Base-by-base conservation (phyloP, 2,113 vertebrate species). In the Psammodynastes pulverulentus region DNA sequence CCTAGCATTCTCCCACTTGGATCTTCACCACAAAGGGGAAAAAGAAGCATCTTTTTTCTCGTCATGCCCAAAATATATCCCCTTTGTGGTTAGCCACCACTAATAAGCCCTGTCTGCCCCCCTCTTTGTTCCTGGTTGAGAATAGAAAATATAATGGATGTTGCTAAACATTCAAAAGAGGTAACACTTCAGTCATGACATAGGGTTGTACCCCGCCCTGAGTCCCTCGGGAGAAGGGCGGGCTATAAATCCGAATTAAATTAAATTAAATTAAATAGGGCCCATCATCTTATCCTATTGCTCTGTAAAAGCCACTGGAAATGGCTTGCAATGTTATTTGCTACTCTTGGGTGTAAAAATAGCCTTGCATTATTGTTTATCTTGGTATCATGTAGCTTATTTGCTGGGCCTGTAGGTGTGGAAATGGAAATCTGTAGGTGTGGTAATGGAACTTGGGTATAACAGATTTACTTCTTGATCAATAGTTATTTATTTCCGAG, bases 401-500 rank as follows among this genome's bases (percentile, higher is more conserved):
- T 96, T 96, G 94, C 93, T 92, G 94, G 93, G 79, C 96, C 97
- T 96, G 89, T 95, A 96, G 96, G 96, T 96, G 95, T 96, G 91
- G 96, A 98, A 98, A 98, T 97, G 96, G 97, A 96, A 97, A 96
- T 95, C 95, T 95, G 94, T 95, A 96, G 96, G 96, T 96, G 95
- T 95, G 92, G 96, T 98, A 98, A 98, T 97, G 96, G 97, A 96
- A 97, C 96, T 95, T 95, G 94, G 90, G 96, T 94, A 95, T 93
- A 95, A 96, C 96, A 97, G 96, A 97, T 97, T 96, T 95, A 92
- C 95, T 95, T 91, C 92, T 96, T 97, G 97, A 98, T 98, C 97
- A 97, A 98, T 98, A 98, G 97, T 98, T 98, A 97, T 98, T 98
- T 98, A 98, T 97, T 97, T 98, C 96, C 96, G 94, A 97, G 97